phyloP scores from a whole-genome alignment of 1,140 invertebrate species.

The Araneus ventricosus region DNA sequence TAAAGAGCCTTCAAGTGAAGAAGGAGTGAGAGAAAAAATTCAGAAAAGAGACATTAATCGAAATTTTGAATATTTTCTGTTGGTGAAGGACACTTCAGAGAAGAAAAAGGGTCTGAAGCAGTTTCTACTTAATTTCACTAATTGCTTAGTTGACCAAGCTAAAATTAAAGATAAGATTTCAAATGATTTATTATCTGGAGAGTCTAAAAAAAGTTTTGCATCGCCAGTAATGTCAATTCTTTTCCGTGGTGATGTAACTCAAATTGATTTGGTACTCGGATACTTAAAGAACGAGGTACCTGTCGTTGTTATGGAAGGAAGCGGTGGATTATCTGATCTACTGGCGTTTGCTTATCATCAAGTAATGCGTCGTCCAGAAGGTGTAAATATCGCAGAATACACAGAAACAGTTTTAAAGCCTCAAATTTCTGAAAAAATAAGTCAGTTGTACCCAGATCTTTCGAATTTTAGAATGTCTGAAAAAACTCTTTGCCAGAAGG shows the following conservation, averaged over 20 bases:
- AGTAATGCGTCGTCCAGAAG: not conserved
- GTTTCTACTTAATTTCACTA: not conserved
- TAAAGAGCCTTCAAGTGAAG: not conserved
- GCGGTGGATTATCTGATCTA: conserved; percentile 42
- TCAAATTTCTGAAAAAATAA: not conserved
- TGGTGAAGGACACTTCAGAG: not conserved
- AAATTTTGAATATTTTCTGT: not conserved
- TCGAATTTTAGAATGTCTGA: not conserved
- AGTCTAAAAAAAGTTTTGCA: not conserved
- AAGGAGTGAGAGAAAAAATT: not conserved
- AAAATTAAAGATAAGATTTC: not conserved
- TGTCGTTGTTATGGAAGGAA: conserved; percentile 11
- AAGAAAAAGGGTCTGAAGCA: not conserved
- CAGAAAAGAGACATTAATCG: not conserved
- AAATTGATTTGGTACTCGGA: conserved; percentile 1
- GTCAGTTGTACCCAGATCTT: not conserved
- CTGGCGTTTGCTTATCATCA: conserved; percentile 15
- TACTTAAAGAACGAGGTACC: not conserved
- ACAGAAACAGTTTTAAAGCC: conserved; percentile 5
- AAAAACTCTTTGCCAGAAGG: not conserved
- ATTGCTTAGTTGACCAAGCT: not conserved
- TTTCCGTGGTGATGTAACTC: not conserved
- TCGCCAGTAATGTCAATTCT: conserved; percentile 24
- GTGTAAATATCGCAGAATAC: conserved; percentile 20
- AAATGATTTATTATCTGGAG: too few relatives aligned